Evolutionary conservation across 2,797 vertebrate species (phyloP), one percentile per base, ranked within the genome.

Genomic region (Macroramphosus scolopax): DNA sequence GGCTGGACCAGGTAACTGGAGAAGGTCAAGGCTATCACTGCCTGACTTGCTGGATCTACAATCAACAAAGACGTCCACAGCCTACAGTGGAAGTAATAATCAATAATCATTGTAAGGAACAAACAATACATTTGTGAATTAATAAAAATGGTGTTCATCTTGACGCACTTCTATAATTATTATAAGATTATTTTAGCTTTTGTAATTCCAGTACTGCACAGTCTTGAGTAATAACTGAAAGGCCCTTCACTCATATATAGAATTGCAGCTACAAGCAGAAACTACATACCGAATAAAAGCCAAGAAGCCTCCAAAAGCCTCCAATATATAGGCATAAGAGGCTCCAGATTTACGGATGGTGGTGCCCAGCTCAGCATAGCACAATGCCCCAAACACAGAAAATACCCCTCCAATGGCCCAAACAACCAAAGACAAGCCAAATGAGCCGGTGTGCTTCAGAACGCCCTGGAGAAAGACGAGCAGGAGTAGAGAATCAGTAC

Each of bases 301-400:
- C 74, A 89, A n/a, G 16, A 91, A 89, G 8, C 90, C 82, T 0
- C 91, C 91, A 28, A 92, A 92, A 4, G 87, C 78, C 72, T 92
- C 90, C 15, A 92, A 66, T 51, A 92, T 92, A 60, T 92, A 92
- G 39, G 90, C 81, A 2, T 92, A 92, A 30, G 89, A 91, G 17
- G 89, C 90, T 32, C 91, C 91, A 10, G 91, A 92, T 77, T 92
- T 92, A 22, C 81, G 80, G 53, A 92, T 92, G 14, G 91, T 92
- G 25, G 91, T 92, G 4, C 91, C 91, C 16, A 92, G 85, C 59
- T 92, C 91, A 1, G 90, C 91, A 3, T 92, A 92, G 63, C 91
- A 92, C 25, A 92, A 63, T 0, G 91, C 91, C 20, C 91, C 91
- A 32, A 92, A 87, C 11, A 92, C 87, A 9, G 91, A 92, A 54